Conservation (phyloP, 2,797 vertebrate genomes). For the Cryptoprocta ferox region DNA sequence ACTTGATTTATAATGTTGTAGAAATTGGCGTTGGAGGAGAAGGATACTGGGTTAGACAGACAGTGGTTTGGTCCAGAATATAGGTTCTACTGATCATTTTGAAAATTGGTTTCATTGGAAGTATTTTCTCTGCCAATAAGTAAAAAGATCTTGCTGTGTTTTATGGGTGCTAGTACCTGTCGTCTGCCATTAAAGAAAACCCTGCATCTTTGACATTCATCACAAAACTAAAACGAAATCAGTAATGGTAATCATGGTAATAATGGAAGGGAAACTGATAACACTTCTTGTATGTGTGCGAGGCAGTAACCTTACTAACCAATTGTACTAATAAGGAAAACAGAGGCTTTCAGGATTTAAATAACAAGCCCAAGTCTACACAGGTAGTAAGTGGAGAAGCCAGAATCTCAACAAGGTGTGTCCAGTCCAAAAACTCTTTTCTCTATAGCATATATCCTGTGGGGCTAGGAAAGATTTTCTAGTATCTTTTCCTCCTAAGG, state of each 20-base stretch:
- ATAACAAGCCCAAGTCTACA: background rate
- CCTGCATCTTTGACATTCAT: background rate
- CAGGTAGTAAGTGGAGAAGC: background rate
- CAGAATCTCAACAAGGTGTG: background rate
- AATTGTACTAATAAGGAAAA: background rate
- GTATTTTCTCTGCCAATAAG: background rate
- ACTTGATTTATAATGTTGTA: background rate
- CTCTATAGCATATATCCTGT: background rate
- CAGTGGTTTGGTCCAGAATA: background rate
- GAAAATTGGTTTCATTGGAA: slow-evolving; percentile 26
- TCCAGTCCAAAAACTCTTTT: background rate
- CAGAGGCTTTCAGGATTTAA: background rate
- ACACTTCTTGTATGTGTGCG: background rate
- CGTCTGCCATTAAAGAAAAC: background rate
- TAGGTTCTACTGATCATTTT: background rate
- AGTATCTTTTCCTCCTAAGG: background rate
- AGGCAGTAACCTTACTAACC: background rate
- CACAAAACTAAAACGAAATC: background rate
- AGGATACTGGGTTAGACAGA: background rate
- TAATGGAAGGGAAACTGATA: background rate
- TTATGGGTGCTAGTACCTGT: background rate
- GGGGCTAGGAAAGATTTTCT: background rate
- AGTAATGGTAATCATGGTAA: background rate
- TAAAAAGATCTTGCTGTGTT: background rate
- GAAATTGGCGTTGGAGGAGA: background rate